Evolutionary conservation across 2,888 invertebrate species (phyloP).

Genomic region (Apotomis betuletana): DNA sequence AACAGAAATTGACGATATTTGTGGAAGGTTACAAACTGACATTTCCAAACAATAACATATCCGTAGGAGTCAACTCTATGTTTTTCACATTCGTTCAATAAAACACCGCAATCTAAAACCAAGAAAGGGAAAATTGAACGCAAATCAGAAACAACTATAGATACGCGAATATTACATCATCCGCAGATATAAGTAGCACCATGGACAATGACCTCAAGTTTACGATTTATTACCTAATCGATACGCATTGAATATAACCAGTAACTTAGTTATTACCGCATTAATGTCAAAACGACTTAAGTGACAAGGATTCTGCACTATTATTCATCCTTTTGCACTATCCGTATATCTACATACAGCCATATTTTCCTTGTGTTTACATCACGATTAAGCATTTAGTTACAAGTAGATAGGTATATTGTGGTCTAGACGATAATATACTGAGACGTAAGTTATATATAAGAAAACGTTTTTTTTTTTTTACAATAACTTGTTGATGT

Average conservation of each 20-base stretch:
- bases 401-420: neutral
- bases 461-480: no score
- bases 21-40: no score
- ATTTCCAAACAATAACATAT: no score
- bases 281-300: neutral
- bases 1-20: no score
- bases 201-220: slow-evolving; percentile 12
- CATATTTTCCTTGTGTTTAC: slow-evolving; percentile 7
- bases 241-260: slow-evolving; percentile 7
- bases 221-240: slow-evolving; percentile 18
- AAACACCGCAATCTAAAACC: no score
- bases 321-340: neutral
- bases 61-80: no score
- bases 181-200: neutral
- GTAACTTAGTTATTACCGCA: neutral
- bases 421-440: neutral
- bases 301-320: neutral
- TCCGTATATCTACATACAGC: neutral
- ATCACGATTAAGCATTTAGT: slow-evolving; percentile 15
- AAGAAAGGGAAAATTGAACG: neutral
- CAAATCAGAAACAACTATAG: neutral
- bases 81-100: no score
- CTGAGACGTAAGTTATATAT: neutral
- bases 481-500: no score
- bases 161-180: slow-evolving; percentile 11